phyloP scores from a whole-genome alignment of 2,797 vertebrate species.

The Lacerta bilineata region DNA sequence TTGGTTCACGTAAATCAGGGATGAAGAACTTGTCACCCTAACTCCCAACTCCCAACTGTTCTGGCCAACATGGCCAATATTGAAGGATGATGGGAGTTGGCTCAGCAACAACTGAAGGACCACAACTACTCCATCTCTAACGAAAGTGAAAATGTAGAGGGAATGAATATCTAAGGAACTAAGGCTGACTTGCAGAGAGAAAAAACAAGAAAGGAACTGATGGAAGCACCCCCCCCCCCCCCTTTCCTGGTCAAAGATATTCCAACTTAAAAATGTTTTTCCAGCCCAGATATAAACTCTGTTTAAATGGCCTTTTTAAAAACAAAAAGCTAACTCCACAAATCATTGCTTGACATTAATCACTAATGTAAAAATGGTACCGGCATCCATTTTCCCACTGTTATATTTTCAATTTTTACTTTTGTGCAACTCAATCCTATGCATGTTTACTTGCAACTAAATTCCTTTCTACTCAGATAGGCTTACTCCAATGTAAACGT shows the following conservation, averaged over 20 bases:
- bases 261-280: background rate
- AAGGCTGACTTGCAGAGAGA: background rate
- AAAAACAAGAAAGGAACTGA: background rate
- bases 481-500: background rate
- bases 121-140: too few relatives aligned
- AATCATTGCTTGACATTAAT: too few relatives aligned
- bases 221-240: fast-evolving
- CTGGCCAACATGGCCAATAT: too few relatives aligned
- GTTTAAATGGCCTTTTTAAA: background rate
- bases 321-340: background rate
- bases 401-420: background rate
- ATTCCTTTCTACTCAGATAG: background rate
- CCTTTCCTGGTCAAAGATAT: background rate
- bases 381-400: background rate
- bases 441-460: background rate
- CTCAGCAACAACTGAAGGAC: too few relatives aligned
- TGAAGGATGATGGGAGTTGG: too few relatives aligned
- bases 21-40: too few relatives aligned
- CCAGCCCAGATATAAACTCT: background rate
- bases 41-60: too few relatives aligned
- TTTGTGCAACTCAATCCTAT: too few relatives aligned
- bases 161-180: background rate
- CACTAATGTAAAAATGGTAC: background rate
- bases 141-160: background rate
- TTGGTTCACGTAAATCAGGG: background rate